Evolutionary conservation across 2,888 invertebrate genomes (phyloP), one percentile per base, ranked within the genome.

Genomic region (Lithosia quadra): DNA sequence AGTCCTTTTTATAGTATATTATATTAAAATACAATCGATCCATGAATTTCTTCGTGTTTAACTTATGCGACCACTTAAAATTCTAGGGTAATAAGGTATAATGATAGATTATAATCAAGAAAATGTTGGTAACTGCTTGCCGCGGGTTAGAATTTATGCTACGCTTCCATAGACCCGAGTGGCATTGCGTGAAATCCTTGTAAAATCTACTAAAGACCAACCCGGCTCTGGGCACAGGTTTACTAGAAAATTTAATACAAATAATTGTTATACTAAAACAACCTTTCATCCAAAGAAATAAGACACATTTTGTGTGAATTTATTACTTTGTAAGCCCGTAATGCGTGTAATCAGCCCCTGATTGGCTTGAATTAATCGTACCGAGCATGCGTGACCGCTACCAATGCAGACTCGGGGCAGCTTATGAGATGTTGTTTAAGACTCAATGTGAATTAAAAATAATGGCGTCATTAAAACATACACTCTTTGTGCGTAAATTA

Each of bases 351-450:
- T 94, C 92, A 93, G 89, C 83, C 89, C 87, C 90, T 94, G 94
- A 94, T 94, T 94, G 94, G 94, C 90, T 92, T 91, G 94, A 94
- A 94, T 94, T 94, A 94, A 94, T 93, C 93, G 93, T 88, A 82
- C 89, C 74, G 86, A 80, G 91, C 90, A 93, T 93, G 93, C 94
- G 94, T 93, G 93, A 91, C 93, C 83, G 90, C 92, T 91, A 91
- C 93, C 91, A 91, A 89, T 90, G 88, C 86, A 88, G 86, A 83
- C 86, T 87, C 81, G 84, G 87, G 82, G 76, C 86, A 85, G 87
- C 85, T 90, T 89, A 91, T 91, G 92, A 93, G 91, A 92, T 88
- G 92, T 90, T 85, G 87, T 87, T 85, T 87, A 86, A 83, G 85
- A 84, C 85, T 87, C 82, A 82, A 85, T 82, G 88, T 88, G 86